Evolutionary conservation across 2,113 vertebrate genomes (phyloP), one percentile per base, ranked within the genome.

Genomic region (Dicrurus megarhynchus): DNA sequence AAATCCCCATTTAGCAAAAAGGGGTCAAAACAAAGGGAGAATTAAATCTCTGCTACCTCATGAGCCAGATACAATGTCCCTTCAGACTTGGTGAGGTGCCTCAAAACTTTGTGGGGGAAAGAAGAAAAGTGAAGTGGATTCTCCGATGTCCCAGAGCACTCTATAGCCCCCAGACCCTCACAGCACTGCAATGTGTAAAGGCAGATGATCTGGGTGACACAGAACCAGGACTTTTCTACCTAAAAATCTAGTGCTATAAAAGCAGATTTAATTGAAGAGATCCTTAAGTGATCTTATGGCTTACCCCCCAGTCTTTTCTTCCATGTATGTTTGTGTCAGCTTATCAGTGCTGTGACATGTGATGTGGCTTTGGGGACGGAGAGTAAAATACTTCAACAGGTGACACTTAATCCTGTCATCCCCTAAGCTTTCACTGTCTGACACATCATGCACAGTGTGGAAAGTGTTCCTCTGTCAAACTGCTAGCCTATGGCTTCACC

Each of bases 241-340:
- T 56, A 73, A 91, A 93, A 87, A 22, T 6, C 21, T 23, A 33
- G 13, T n/a, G 50, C 52, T 83, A 19, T 28, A 50, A 70, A 44
- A 46, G 42, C 39, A 71, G 20, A 33, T 90, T 37, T 87, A 65
- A 68, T 27, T 21, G 12, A 82, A 42, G 21, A 39, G 16, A 23
- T 61, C 23, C 33, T 5, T 13, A 71, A 74, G 27, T 0, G 0
- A 61, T 67, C 35, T 67, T 57, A 46, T 2, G 32, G 32, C 65
- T 85, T 17, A 53, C 6, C 7, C 42, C 21, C 79, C 13, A 30
- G 22, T 46, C 17, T 55, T 90, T 42, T 64, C 4, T 42, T 68
- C 24, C 2, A 0, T 8, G 15, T 24, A 32, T 2, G 1, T 39
- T 20, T 12, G 5, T 41, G 30, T 28, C 47, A 80, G 27, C 15